Percentiles rank a stretch among this genome's conserved stretches.
These are phyloP conservation scores for Phoebastria nigripes DNA, from an alignment of 2,797 vertebrate genomes.

Conservation along the genomic window DNA sequence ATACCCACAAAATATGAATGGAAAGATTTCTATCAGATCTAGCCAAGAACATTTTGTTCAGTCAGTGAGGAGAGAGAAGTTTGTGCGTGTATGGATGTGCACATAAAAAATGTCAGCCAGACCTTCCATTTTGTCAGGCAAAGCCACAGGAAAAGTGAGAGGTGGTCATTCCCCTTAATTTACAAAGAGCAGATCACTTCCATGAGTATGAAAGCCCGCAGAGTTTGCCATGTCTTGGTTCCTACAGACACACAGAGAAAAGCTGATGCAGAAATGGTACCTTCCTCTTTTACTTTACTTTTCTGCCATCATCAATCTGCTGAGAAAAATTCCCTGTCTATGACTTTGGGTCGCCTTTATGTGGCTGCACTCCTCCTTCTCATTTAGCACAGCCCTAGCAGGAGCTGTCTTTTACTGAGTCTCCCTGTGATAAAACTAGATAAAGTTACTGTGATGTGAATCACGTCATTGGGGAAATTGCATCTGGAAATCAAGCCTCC, in stretches of 20 bases:
- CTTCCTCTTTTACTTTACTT: background rate
- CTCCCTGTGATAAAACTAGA: background rate
- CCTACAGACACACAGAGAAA: background rate
- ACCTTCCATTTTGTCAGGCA: background rate
- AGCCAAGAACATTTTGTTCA: background rate
- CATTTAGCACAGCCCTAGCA: background rate
- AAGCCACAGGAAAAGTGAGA: background rate
- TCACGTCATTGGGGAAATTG: background rate
- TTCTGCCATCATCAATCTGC: background rate
- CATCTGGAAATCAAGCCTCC: background rate
- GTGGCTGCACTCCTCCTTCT: background rate
- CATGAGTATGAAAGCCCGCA: background rate
- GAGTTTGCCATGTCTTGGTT: background rate
- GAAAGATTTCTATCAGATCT: background rate
- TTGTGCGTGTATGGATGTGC: background rate
- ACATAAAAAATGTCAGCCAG: background rate
- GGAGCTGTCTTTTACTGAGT: background rate
- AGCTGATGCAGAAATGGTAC: background rate
- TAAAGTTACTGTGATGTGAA: background rate
- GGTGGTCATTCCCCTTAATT: background rate
- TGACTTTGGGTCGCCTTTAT: background rate
- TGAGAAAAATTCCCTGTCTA: background rate
- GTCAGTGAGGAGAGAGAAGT: background rate
- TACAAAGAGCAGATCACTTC: background rate
- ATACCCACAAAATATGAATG: background rate